Base-by-base conservation (phyloP, 2,797 vertebrate genomes). In the Phrynocephalus vlangalii region DNA sequence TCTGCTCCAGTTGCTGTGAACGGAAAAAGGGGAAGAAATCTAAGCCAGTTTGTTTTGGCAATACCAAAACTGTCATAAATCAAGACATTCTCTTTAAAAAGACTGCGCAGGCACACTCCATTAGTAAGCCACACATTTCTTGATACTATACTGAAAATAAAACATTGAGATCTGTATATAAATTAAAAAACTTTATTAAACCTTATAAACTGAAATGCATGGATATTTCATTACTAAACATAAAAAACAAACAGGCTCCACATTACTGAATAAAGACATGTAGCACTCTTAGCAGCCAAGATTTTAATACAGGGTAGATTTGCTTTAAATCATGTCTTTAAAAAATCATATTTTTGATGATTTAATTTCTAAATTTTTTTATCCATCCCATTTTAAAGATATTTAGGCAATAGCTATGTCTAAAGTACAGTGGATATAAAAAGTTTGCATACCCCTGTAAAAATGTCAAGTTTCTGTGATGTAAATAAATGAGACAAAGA, bases 1-100 rank as follows among this genome's bases (percentile, higher is more conserved):
- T 98, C 95, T 99, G 99, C 93, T 99, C 99, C 96, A 99, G 90
- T 98, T 99, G 99, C 99, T 99, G 95, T 93, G 93, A 91, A 93
- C 83, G 13, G 16, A 83, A 91, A 93, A 94, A 92, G 52, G 5
- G 92, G 0, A 73, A 82, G 85, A 95, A 91, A 84, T 90, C 88
- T 95, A 91, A 96, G 93, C 88, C 92, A 96, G 94, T 95, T 79
- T 87, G 92, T n/a, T 92, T 16, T 84, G 71, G 88, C 81, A 94
- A 3, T 50, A 93, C 26, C 44, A 88, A 0, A 56, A 79, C 83
- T 38, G 94, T 76, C 56, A 95, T 84, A 93, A 95, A 92, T 89
- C 4, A 94, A 68, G 0, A 9, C 79, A 86, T 87, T 90, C 91
- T 80, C 84, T 52, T 83, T 87, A 28, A 88, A 68, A 52, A 50